phyloP scores from a whole-genome alignment of 1,140 invertebrate species.

The Vanessa tameamea region DNA sequence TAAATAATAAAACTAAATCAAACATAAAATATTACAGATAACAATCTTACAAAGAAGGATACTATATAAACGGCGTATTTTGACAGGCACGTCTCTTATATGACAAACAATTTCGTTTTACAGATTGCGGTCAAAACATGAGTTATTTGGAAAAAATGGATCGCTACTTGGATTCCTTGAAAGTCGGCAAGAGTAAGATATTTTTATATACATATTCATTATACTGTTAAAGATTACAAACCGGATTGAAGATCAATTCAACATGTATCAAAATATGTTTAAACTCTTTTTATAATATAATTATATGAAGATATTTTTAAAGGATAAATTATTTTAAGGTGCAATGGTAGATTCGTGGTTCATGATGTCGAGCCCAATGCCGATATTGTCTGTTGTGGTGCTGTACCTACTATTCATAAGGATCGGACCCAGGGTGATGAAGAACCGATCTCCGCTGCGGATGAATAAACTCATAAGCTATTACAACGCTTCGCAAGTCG shows the following conservation, averaged over 20 bases:
- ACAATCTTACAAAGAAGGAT: too few relatives aligned
- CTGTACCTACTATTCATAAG: conserved; percentile 88
- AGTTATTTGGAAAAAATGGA: conserved; percentile 73
- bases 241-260: too few relatives aligned
- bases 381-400: conserved; percentile 86
- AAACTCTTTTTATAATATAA: neutral
- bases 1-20: too few relatives aligned
- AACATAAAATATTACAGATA: too few relatives aligned
- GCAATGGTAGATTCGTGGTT: conserved; percentile 92
- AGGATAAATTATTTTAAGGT: conserved; percentile 80
- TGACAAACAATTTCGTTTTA: conserved; percentile 25
- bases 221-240: neutral
- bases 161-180: conserved; percentile 68
- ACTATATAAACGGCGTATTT: neutral
- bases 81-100: neutral
- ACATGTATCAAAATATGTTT: neutral
- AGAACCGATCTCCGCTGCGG: conserved; percentile 88
- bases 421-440: conserved; percentile 90
- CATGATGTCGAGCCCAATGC: conserved; percentile 88
- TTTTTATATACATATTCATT: conserved; percentile 7
- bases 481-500: conserved; percentile 91
- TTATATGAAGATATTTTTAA: neutral
- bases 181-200: conserved; percentile 71
- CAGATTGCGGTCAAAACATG: conserved; percentile 57
- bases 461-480: conserved; percentile 88